phyloP scores from a whole-genome alignment of 2,113 vertebrate genomes.

The Atractosteus spatula region DNA sequence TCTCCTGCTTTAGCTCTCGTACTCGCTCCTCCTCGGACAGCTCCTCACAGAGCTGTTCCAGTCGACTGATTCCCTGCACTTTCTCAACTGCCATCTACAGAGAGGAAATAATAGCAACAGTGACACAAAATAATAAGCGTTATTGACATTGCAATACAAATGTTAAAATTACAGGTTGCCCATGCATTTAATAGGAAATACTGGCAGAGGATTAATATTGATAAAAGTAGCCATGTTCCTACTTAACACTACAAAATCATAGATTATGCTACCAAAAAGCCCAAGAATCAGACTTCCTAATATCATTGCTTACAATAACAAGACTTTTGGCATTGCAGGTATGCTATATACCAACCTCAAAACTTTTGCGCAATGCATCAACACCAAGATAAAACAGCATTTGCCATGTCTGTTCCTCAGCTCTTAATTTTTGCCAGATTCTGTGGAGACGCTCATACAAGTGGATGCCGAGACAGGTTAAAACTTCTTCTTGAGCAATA shows the following conservation, averaged over 20 bases:
- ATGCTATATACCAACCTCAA: constrained; percentile 76
- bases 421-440: constrained; percentile 94
- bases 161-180: no score
- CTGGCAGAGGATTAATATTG: no score
- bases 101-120: not conserved
- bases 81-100: constrained; percentile 92
- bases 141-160: no score
- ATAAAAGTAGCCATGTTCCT: no score
- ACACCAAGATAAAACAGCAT: constrained; percentile 93
- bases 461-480: constrained; percentile 94
- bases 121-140: constrained; percentile 5
- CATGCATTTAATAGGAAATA: no score
- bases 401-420: constrained; percentile 96
- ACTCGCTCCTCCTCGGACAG: constrained; percentile 93
- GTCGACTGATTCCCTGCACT: constrained; percentile 91
- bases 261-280: no score
- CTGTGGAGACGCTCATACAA: constrained; percentile 90
- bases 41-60: constrained; percentile 94
- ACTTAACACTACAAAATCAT: no score
- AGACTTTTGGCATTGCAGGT: no score
- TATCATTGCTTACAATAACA: no score
- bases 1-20: constrained; percentile 94
- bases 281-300: no score
- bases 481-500: constrained; percentile 94
- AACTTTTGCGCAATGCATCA: constrained; percentile 89